Evolutionary conservation across 2,797 vertebrate species (phyloP).

Genomic region (Tenualosa ilisha): DNA sequence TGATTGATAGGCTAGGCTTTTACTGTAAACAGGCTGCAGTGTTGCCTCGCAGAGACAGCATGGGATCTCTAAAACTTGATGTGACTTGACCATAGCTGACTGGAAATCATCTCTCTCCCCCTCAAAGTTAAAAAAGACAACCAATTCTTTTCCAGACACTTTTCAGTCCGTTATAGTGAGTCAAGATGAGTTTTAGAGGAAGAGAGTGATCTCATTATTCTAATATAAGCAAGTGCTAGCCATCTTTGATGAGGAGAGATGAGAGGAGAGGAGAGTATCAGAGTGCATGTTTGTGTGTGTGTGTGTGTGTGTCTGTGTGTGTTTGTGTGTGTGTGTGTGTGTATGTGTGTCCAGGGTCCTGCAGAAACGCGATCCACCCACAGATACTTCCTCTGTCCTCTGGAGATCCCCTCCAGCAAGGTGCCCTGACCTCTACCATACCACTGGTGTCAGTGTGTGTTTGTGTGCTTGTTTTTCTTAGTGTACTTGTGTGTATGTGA

Average conservation of each 20-base stretch:
- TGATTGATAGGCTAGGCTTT: constrained; percentile 83
- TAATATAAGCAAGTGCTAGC: constrained; percentile 14
- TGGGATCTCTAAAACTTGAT: constrained; percentile 56
- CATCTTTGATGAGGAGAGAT: constrained; percentile 4
- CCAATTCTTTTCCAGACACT: not conserved
- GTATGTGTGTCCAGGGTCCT: constrained; percentile 54
- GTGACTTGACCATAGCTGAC: constrained; percentile 28
- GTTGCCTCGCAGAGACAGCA: constrained; percentile 66
- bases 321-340: constrained; percentile 35
- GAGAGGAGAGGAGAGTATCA: not conserved
- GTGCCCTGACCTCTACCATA: constrained; percentile 77
- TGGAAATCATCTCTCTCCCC: not conserved
- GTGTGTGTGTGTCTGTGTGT: constrained; percentile 36
- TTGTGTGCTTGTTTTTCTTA: not conserved
- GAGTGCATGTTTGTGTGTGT: constrained; percentile 28
- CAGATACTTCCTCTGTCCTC: constrained; percentile 68
- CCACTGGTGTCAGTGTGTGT: constrained; percentile 59
- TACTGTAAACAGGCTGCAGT: constrained; percentile 74
- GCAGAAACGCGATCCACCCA: constrained; percentile 74
- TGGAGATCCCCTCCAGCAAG: constrained; percentile 67
- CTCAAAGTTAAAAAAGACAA: not conserved
- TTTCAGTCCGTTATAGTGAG: not conserved
- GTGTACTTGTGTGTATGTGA: not conserved
- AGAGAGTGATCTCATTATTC: not conserved
- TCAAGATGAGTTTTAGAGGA: not conserved